Conservation (phyloP, 2,113 vertebrate genomes). For the Phocoena sinus region DNA sequence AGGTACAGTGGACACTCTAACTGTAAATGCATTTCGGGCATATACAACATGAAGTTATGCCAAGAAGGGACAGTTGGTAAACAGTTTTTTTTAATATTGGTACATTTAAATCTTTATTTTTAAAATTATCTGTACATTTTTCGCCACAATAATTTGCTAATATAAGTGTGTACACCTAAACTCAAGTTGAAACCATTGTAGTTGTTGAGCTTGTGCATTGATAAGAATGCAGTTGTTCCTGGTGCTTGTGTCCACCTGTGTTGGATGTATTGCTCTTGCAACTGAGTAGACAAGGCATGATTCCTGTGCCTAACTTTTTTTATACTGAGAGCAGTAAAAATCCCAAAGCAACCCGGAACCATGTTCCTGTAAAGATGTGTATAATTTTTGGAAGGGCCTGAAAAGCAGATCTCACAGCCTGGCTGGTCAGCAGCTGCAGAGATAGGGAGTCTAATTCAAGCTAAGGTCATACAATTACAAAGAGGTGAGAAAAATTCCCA, state of each 20-base stretch:
- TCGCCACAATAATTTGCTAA: background rate
- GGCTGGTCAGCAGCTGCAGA: background rate
- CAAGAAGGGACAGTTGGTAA: background rate
- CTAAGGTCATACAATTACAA: background rate
- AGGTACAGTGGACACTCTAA: constrained; percentile 79
- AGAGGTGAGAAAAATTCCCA: background rate
- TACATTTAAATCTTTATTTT: background rate
- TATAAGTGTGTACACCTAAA: background rate
- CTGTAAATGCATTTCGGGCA: background rate
- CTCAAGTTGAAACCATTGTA: background rate
- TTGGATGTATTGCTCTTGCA: background rate
- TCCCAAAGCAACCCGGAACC: background rate
- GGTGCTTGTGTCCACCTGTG: fast-evolving
- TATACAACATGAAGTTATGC: background rate
- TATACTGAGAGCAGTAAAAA: background rate
- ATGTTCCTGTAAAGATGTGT: background rate
- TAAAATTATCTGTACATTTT: background rate
- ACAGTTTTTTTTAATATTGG: background rate
- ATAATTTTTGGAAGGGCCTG: background rate
- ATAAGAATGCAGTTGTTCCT: background rate
- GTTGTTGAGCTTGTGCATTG: background rate
- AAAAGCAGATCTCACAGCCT: background rate
- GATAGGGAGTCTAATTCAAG: background rate
- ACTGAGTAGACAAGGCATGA: background rate
- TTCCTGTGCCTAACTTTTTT: background rate